Evolutionary conservation across 2,888 invertebrate genomes (phyloP).

Genomic region (Disparrhopalites patrizii): DNA sequence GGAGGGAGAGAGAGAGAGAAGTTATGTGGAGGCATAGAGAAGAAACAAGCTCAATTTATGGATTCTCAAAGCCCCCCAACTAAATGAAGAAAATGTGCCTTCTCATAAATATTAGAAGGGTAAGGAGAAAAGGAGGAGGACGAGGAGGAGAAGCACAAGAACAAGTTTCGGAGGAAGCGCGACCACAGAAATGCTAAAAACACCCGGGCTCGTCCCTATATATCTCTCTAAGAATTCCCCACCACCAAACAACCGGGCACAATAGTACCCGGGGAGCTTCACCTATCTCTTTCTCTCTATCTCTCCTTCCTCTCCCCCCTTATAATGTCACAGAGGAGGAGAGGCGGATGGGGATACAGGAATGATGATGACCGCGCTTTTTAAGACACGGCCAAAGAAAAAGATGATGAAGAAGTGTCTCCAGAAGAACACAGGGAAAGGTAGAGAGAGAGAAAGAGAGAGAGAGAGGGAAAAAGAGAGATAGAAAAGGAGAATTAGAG

Average conservation of each 20-base stretch:
- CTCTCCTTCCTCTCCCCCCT: too few relatives aligned
- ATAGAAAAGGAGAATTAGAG: slow-evolving; percentile 21
- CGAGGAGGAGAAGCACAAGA: too few relatives aligned
- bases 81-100: slow-evolving; percentile 25
- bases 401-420: not conserved
- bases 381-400: not conserved
- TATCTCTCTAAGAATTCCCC: too few relatives aligned
- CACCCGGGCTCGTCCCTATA: too few relatives aligned
- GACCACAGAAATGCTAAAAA: too few relatives aligned
- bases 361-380: not conserved
- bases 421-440: too few relatives aligned
- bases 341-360: not conserved
- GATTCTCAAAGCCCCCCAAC: slow-evolving; percentile 12
- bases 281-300: not conserved
- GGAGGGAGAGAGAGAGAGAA: too few relatives aligned
- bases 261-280: not conserved
- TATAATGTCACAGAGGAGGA: not conserved
- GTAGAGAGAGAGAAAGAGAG: too few relatives aligned
- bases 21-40: too few relatives aligned
- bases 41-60: slow-evolving; percentile 25
- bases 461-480: slow-evolving; percentile 1
- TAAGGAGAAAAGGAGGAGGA: not conserved
- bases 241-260: too few relatives aligned
- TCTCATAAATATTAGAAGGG: slow-evolving; percentile 23
- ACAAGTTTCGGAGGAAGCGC: too few relatives aligned